These are phyloP conservation scores for Muraenolepis orangiensis DNA, from an alignment of 2,797 vertebrate genomes.

Conservation along the genomic window DNA sequence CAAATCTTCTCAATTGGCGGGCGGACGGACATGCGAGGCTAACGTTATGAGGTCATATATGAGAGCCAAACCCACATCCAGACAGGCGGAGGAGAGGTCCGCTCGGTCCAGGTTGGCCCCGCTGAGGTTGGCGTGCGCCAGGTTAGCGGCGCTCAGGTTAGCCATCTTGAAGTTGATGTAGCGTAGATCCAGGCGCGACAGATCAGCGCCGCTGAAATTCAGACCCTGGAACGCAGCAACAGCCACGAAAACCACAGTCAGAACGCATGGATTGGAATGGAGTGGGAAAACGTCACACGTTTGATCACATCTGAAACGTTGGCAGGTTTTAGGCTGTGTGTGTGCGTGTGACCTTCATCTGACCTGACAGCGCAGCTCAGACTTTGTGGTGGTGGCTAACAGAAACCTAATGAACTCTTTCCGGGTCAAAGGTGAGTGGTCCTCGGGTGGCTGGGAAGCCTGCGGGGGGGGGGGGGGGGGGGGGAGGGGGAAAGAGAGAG, in stretches of 20 bases:
- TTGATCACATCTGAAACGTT: not conserved
- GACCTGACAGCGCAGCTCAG: conserved; percentile 93
- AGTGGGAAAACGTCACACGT: not conserved
- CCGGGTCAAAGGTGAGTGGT: conserved; percentile 87
- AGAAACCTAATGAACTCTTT: conserved; percentile 87
- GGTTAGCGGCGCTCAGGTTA: conserved; percentile 83
- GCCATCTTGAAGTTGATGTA: conserved; percentile 88
- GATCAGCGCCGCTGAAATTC: conserved; percentile 71
- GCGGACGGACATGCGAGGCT: too few species aligned
- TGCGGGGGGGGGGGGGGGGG: too few species aligned
- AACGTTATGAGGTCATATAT: too few species aligned
- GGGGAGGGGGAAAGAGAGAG: too few species aligned
- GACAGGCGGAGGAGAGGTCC: conserved; percentile 83
- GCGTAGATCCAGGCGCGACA: conserved; percentile 81
- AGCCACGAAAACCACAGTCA: too few species aligned
- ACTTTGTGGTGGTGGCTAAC: conserved; percentile 89
- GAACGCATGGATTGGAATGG: not conserved
- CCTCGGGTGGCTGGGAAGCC: conserved; percentile 84
- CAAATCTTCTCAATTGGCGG: too few species aligned
- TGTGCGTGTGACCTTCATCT: not conserved
- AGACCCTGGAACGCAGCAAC: conserved; percentile 60
- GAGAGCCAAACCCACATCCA: conserved; percentile 78
- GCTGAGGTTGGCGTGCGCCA: conserved; percentile 86
- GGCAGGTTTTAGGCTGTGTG: not conserved
- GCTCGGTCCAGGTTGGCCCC: conserved; percentile 87